Evolutionary conservation across 2,888 invertebrate species (phyloP), one percentile per base, ranked within the genome.

Genomic region (Siphlonurus alternatus): DNA sequence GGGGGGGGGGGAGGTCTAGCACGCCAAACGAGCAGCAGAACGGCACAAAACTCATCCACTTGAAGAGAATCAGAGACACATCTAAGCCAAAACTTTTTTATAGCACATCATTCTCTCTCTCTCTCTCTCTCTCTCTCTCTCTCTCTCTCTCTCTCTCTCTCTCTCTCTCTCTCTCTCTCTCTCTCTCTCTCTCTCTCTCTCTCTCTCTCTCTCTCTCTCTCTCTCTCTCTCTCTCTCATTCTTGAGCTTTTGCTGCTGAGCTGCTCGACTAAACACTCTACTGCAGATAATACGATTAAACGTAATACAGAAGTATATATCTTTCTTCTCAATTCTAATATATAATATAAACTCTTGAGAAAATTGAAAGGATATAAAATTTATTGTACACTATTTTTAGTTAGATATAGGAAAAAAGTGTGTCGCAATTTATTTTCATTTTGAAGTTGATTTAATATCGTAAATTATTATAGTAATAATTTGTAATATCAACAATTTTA

Each of bases 81-180:
- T 56, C 56, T n/a, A 56, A 56, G 56, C 56, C 56, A 56, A 56
- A 56, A 56, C 19, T 56, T 56, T 56, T 38, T 38, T 38, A 38
- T 38, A 38, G 38, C 38, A 38, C 38, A 38, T 38, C 38, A 38
- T 38, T 38, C 38, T 56, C 7, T 56, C 56, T 56, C 56, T 56
- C 56, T 56, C 22, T 56, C 20, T 20, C 7, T 56, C 56, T 56
- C n/a, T 56, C 20, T 10, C 22, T 56, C n/a, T 10, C 56, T 56
- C n/a, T 22, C 38, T 38, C 38, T 10, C 15, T 38, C 38, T 38
- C 15, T 15, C 63, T 20, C 2, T 67, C 67, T 22, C 56, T 23
- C 60, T 53, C 54, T 59, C n/a, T 15, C 63, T 20, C 2, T 67
- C 67, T 22, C 56, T 23, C 60, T 53, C 54, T 59, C n/a, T 38